These are phyloP conservation scores for Trichomalopsis sarcophagae DNA, from an alignment of 1,140 invertebrate genomes.

Conservation along the genomic window DNA sequence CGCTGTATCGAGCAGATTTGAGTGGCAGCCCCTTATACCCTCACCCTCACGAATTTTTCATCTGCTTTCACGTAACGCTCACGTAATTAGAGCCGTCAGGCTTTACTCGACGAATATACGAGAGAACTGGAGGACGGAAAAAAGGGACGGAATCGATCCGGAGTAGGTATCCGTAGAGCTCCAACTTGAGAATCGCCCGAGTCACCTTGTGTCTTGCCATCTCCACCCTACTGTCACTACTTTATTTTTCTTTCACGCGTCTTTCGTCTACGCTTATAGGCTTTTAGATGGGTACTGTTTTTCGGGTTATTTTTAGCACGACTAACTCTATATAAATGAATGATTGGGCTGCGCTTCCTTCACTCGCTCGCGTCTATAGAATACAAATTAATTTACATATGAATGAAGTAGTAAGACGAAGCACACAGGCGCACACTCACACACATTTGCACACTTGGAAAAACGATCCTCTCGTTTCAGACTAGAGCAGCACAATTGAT, in stretches of 20 bases:
- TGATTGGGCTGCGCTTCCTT: too few relatives aligned
- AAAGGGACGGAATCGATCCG: constrained; percentile 36
- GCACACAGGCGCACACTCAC: not conserved
- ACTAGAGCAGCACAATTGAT: not conserved
- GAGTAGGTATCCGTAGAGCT: not conserved
- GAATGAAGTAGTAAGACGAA: not conserved
- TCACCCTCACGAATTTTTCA: too few relatives aligned
- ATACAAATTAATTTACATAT: not conserved
- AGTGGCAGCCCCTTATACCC: too few relatives aligned
- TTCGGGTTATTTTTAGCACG: too few relatives aligned
- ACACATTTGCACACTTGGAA: not conserved
- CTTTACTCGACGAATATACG: not conserved
- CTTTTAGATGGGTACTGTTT: not conserved
- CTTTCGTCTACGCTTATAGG: not conserved
- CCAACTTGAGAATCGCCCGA: not conserved
- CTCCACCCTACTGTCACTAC: constrained; percentile 8
- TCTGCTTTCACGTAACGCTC: too few relatives aligned
- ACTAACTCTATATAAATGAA: too few relatives aligned
- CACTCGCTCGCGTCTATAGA: too few relatives aligned
- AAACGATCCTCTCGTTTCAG: constrained; percentile 4
- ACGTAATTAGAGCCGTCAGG: too few relatives aligned
- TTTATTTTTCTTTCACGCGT: not conserved
- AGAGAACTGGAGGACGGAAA: not conserved
- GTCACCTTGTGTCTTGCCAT: constrained; percentile 19
- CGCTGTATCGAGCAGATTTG: too few relatives aligned